These are phyloP conservation scores for Chelon labrosus DNA, from an alignment of 2,797 vertebrate genomes.

Conservation along the genomic window DNA sequence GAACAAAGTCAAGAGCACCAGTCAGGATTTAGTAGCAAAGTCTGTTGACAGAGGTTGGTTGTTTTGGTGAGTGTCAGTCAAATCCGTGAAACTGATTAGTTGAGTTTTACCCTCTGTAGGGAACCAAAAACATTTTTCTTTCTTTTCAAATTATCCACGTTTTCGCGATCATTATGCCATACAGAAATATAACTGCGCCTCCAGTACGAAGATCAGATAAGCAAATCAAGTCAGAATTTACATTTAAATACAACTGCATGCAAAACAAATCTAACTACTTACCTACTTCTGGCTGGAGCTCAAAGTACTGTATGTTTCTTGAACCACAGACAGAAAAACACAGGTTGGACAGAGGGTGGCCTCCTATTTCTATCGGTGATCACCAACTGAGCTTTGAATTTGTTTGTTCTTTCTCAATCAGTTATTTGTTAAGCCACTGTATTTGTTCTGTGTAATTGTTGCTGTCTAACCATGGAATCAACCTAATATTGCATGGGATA, in stretches of 20 bases:
- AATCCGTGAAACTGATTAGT: background rate
- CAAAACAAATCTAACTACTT: conserved; percentile 10
- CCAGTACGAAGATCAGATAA: background rate
- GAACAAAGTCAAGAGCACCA: background rate
- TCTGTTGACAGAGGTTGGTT: background rate
- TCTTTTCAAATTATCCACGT: too few species aligned
- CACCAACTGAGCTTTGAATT: conserved; percentile 66
- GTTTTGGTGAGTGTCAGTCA: conserved; percentile 1
- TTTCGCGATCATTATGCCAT: background rate
- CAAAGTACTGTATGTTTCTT: conserved; percentile 5
- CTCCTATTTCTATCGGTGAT: conserved; percentile 35
- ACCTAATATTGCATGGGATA: background rate
- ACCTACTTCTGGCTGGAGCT: conserved; percentile 41
- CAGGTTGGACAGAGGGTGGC: conserved; percentile 12
- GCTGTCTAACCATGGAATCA: conserved; percentile 1
- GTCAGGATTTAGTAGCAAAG: too few species aligned
- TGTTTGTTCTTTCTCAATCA: conserved; percentile 55
- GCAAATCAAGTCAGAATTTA: background rate
- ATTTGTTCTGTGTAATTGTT: conserved; percentile 60
- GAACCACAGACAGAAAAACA: conserved; percentile 17
- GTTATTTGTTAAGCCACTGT: conserved; percentile 45
- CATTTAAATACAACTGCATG: background rate
- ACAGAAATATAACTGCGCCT: background rate
- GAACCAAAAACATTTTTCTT: background rate
- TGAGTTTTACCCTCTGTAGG: background rate